These are phyloP conservation scores for Poeciliopsis gracilis DNA, from an alignment of 2,797 vertebrate species.

Conservation along the genomic window DNA sequence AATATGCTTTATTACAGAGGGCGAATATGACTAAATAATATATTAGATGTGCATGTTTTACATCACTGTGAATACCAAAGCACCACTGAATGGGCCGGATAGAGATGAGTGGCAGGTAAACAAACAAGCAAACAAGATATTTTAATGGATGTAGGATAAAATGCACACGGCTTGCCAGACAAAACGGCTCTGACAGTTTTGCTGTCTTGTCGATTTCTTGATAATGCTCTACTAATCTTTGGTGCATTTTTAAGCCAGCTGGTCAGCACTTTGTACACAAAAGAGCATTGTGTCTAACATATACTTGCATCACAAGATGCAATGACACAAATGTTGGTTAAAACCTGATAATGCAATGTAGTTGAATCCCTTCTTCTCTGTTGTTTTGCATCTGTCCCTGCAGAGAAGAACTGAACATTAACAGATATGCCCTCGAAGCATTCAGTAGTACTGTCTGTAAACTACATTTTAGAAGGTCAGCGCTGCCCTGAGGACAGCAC, in stretches of 20 bases:
- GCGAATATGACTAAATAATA: constrained; percentile 89
- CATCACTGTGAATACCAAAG: constrained; percentile 91
- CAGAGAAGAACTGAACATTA: constrained; percentile 64
- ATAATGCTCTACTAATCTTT: constrained; percentile 48
- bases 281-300: constrained; percentile 47
- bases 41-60: constrained; percentile 86
- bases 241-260: constrained; percentile 52
- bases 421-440: constrained; percentile 58
- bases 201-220: constrained; percentile 68
- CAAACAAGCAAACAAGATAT: constrained; percentile 76
- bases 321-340: constrained; percentile 7
- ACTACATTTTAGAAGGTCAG: constrained; percentile 66
- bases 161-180: constrained; percentile 78
- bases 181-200: constrained; percentile 82
- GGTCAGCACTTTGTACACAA: constrained; percentile 13
- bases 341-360: constrained; percentile 15
- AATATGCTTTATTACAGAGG: constrained; percentile 83
- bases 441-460: constrained; percentile 65
- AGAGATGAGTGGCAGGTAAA: constrained; percentile 75
- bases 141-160: constrained; percentile 81
- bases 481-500: constrained; percentile 77
- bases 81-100: constrained; percentile 75
- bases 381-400: constrained; percentile 41
- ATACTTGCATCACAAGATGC: not conserved
- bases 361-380: constrained; percentile 37